phyloP scores from a whole-genome alignment of 1,140 invertebrate genomes.

The Drosophila repleta region DNA sequence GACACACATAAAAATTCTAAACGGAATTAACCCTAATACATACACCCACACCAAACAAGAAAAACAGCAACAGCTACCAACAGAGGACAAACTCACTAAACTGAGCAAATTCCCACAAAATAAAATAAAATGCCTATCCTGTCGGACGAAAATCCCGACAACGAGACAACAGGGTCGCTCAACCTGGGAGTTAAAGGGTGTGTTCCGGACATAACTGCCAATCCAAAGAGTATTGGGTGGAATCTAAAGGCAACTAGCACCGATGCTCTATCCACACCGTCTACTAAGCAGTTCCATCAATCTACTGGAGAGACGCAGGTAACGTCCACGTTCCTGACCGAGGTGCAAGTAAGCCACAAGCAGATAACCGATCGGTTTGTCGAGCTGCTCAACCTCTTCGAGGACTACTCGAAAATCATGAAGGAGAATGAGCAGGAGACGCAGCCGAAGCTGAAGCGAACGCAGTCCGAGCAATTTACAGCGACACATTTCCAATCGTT shows the following conservation, averaged over 20 bases:
- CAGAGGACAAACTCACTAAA: neutral
- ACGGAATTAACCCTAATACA: neutral
- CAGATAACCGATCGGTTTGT: slow-evolving; percentile 56
- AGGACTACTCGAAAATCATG: slow-evolving; percentile 50
- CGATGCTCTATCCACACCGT: neutral
- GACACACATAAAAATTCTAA: slow-evolving; percentile 3
- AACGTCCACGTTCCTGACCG: slow-evolving; percentile 30
- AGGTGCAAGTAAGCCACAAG: slow-evolving; percentile 54
- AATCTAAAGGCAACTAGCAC: slow-evolving; percentile 1
- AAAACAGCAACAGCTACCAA: neutral
- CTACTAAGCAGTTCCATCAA: neutral
- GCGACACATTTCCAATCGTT: neutral
- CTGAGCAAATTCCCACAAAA: slow-evolving; percentile 4
- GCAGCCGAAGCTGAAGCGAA: slow-evolving; percentile 29
- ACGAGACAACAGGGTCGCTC: neutral
- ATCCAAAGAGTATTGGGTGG: slow-evolving; percentile 39
- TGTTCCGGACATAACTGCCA: slow-evolving; percentile 1
- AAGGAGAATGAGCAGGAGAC: slow-evolving; percentile 24
- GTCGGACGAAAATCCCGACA: neutral
- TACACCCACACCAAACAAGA: slow-evolving; percentile 6
- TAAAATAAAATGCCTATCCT: slow-evolving; percentile 5
- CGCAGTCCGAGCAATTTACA: slow-evolving; percentile 39
- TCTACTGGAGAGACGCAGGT: neutral
- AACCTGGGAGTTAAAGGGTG: slow-evolving; percentile 9
- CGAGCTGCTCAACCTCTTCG: slow-evolving; percentile 58